A percentile compares a stretch with the other conserved stretches of the same genome.
Conservation (phyloP, 1,140 invertebrate species). For the Meteorus sp. region DNA sequence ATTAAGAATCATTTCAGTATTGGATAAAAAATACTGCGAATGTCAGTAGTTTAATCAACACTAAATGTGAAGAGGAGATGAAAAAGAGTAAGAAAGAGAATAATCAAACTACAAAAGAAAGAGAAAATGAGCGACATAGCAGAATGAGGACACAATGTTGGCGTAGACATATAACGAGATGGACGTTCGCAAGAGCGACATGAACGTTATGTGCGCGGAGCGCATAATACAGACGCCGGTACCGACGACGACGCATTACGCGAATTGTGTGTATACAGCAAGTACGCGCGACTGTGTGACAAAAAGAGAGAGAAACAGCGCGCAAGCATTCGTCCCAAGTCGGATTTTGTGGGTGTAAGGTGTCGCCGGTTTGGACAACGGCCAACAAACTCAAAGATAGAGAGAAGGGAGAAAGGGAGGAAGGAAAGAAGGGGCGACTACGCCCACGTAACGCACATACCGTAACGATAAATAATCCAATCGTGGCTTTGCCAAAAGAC, state of each 20-base stretch:
- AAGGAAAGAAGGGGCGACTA: no score
- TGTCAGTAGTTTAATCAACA: no score
- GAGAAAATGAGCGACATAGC: constrained; percentile 7
- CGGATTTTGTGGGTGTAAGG: constrained; percentile 52
- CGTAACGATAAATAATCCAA: constrained; percentile 58
- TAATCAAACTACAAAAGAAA: constrained; percentile 1
- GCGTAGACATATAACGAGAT: constrained; percentile 19
- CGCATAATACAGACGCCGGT: constrained; percentile 37
- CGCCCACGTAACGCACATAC: constrained; percentile 55
- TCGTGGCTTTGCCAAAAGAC: constrained; percentile 36
- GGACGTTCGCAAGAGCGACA: not conserved
- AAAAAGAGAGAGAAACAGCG: not conserved
- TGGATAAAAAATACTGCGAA: no score
- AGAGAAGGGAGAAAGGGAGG: no score
- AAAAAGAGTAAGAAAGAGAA: constrained; percentile 6
- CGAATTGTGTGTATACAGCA: no score
- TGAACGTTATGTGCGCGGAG: constrained; percentile 24
- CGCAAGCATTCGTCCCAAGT: constrained; percentile 35
- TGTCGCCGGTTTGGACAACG: constrained; percentile 50
- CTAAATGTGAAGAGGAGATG: no score
- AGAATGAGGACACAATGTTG: constrained; percentile 3
- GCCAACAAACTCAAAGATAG: constrained; percentile 45
- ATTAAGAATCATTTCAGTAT: no score
- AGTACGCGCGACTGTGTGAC: no score
- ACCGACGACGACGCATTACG: no score